Evolutionary conservation across 37 sponge, comb jelly and placozoan species (phyloP).

Genomic region (Ephydatia muelleri): DNA sequence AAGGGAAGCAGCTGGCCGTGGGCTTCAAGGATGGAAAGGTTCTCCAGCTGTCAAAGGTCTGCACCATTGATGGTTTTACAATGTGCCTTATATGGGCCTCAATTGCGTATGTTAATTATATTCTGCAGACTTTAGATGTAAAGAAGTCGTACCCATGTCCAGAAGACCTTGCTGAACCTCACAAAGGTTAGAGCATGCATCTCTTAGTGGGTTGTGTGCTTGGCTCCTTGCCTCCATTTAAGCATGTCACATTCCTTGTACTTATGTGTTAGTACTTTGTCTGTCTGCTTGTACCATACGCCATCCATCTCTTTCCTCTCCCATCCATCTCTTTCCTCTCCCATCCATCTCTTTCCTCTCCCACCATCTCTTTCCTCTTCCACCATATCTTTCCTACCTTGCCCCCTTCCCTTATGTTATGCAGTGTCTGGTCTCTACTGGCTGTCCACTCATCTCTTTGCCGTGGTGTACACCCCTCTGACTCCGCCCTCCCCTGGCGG

Average conservation of each 20-base stretch:
- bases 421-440: constrained; percentile 65
- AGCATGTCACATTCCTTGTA: not conserved
- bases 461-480: constrained; percentile 53
- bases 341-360: not conserved
- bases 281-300: not conserved
- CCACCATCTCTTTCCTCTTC: not conserved
- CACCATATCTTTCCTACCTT: constrained; percentile 15
- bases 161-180: constrained; percentile 3
- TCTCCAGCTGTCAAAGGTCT: constrained; percentile 51
- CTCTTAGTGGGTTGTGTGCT: not conserved
- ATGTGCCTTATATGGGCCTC: constrained; percentile 5
- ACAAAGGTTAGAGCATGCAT: not conserved
- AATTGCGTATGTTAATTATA: not conserved
- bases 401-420: not conserved
- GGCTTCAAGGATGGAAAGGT: constrained; percentile 66
- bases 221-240: not conserved
- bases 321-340: not conserved
- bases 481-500: not conserved
- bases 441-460: constrained; percentile 68
- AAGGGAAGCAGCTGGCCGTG: constrained; percentile 89
- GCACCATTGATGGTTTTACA: constrained; percentile 8
- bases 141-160: constrained; percentile 10
- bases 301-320: not conserved
- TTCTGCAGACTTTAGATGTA: not conserved
- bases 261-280: too few relatives aligned